These are phyloP conservation scores for Allophyes oxyacanthae DNA, from an alignment of 2,888 invertebrate species.

Conservation along the genomic window DNA sequence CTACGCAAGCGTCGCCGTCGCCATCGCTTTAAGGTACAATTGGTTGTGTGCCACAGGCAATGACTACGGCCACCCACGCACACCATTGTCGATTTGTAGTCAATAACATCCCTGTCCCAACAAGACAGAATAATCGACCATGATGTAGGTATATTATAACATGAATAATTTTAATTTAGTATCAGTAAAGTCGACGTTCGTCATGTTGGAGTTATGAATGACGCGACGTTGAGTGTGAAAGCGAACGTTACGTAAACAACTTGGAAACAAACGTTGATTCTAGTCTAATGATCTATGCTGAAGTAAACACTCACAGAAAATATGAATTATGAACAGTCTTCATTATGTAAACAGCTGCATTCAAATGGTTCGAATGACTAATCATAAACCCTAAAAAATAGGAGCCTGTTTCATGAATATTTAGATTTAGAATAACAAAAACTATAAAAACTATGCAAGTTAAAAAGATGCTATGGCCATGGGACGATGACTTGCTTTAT, in stretches of 20 bases:
- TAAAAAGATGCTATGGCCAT: no score
- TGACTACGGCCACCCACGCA: constrained; percentile 61
- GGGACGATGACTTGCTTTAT: no score
- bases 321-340: neutral
- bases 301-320: constrained; percentile 3
- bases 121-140: constrained; percentile 24
- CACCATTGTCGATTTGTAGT: constrained; percentile 50
- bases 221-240: constrained; percentile 66
- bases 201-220: constrained; percentile 23
- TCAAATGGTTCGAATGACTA: no score
- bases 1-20: constrained; percentile 50
- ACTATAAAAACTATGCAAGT: no score
- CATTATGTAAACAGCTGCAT: no score
- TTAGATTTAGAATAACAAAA: no score
- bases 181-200: constrained; percentile 6
- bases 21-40: constrained; percentile 56
- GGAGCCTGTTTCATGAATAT: no score
- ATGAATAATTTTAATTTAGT: constrained; percentile 5
- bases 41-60: constrained; percentile 53
- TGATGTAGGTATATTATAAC: constrained; percentile 8
- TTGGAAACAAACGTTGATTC: constrained; percentile 47
- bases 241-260: constrained; percentile 71
- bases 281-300: constrained; percentile 9
- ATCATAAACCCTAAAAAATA: no score
- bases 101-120: constrained; percentile 37